These are phyloP conservation scores for Molossus molossus DNA, from an alignment of 2,797 vertebrate genomes.

Conservation along the genomic window DNA sequence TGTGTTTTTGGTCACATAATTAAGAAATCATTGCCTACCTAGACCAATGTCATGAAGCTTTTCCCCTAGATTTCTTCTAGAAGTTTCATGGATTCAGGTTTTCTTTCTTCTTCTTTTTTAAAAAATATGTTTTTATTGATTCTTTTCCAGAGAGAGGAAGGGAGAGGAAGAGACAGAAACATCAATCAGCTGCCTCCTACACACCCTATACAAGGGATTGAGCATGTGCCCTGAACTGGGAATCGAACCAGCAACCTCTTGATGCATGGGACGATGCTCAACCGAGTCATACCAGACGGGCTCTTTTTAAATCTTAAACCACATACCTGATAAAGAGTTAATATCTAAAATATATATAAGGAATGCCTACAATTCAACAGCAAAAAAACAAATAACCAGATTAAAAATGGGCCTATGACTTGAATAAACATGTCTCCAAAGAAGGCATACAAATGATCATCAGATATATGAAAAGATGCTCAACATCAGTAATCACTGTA, in stretches of 20 bases:
- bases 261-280: no score
- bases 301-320: slow-evolving; percentile 38
- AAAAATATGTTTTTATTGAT: no score
- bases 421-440: neutral
- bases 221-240: no score
- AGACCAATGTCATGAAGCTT: neutral
- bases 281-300: no score
- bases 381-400: neutral
- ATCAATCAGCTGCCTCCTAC: no score
- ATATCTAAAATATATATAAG: neutral
- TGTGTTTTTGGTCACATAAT: slow-evolving; percentile 12
- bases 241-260: no score
- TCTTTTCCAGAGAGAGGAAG: no score
- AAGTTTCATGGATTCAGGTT: neutral
- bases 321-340: neutral
- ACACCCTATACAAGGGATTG: no score
- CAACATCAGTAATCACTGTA: neutral
- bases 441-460: neutral
- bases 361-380: neutral
- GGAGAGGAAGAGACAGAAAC: no score
- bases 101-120: no score
- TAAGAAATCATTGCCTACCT: neutral
- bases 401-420: neutral
- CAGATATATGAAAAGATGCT: neutral
- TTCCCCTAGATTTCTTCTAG: neutral